Conservation (phyloP, 2,113 vertebrate species). For the Glaucidium brasilianum region DNA sequence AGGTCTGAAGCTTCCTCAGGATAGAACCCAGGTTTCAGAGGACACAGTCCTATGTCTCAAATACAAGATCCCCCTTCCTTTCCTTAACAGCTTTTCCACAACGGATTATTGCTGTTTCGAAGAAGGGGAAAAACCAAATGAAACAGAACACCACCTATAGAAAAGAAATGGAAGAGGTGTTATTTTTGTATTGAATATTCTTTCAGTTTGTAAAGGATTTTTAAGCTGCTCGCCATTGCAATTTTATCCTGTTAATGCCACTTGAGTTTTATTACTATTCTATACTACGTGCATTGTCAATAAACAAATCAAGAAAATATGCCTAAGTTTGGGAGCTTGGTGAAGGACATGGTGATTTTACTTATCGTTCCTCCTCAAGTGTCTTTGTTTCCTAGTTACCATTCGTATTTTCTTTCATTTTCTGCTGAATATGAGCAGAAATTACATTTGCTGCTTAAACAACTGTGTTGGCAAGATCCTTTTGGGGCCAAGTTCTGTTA, state of each 20-base stretch:
- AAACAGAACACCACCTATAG: not conserved
- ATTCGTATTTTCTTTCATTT: not conserved
- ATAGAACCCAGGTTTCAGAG: not conserved
- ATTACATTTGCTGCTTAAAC: constrained; percentile 3
- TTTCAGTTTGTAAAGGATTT: not conserved
- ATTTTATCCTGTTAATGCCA: not conserved
- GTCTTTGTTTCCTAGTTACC: not conserved
- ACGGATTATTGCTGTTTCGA: not conserved
- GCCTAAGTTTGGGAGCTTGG: not conserved
- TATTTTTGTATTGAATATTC: not conserved
- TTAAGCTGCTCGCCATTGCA: not conserved
- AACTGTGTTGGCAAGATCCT: not conserved
- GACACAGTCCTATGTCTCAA: not conserved
- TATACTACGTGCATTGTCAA: not conserved
- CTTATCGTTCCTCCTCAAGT: not conserved
- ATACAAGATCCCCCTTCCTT: not conserved
- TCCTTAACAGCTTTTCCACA: not conserved
- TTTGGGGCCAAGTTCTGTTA: not conserved
- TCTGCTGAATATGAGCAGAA: not conserved
- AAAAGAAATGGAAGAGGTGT: not conserved
- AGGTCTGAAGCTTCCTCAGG: not conserved
- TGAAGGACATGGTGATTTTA: not conserved
- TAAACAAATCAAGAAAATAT: not conserved
- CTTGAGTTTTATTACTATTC: not conserved
- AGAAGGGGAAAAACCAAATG: not conserved